A percentile compares a stretch with the other conserved stretches of the same genome.
Evolutionary conservation across 92 coral and sea anemone genomes (phyloP).

Genomic region (Siderastrea siderea): DNA sequence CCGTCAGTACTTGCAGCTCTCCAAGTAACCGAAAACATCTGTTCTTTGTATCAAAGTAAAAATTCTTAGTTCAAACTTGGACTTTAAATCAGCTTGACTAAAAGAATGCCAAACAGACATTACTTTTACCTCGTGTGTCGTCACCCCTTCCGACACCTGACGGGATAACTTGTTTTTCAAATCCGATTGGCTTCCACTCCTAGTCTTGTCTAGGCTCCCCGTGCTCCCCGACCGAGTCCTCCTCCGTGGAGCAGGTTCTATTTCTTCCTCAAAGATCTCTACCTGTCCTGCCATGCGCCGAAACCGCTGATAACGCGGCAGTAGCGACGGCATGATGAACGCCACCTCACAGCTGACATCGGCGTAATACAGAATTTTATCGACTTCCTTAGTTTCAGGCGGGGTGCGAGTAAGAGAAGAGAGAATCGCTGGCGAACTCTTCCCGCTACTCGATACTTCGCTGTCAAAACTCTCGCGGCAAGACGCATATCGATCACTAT

Average conservation of each 20-base stretch:
- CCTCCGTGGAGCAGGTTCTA: conserved; percentile 36
- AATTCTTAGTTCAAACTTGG: no score
- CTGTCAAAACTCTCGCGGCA: conserved; percentile 65
- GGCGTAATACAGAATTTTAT: conserved; percentile 93
- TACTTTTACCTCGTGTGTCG: conserved; percentile 56
- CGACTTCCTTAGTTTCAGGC: conserved; percentile 53
- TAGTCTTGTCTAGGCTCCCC: conserved; percentile 77
- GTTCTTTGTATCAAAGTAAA: no score
- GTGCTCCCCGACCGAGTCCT: conserved; percentile 89
- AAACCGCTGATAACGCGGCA: conserved; percentile 85
- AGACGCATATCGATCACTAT: conserved; percentile 38
- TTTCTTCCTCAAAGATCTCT: conserved; percentile 78
- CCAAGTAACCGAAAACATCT: no score
- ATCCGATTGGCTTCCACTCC: conserved; percentile 77
- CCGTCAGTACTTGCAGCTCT: no score
- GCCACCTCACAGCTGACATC: conserved; percentile 95
- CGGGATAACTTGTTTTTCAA: conserved; percentile 63
- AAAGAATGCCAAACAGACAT: not conserved
- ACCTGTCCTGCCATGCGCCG: conserved; percentile 67
- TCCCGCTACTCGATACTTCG: conserved; percentile 57
- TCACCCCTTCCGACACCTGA: conserved; percentile 81
- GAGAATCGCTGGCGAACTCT: conserved; percentile 30
- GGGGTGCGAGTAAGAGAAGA: conserved; percentile 27
- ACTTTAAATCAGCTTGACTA: no score
- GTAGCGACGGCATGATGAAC: conserved; percentile 90